A percentile compares a stretch with the other conserved stretches of the same genome.
Evolutionary conservation across 1,140 invertebrate species (phyloP).

Genomic region (Heliconius eleuchia): DNA sequence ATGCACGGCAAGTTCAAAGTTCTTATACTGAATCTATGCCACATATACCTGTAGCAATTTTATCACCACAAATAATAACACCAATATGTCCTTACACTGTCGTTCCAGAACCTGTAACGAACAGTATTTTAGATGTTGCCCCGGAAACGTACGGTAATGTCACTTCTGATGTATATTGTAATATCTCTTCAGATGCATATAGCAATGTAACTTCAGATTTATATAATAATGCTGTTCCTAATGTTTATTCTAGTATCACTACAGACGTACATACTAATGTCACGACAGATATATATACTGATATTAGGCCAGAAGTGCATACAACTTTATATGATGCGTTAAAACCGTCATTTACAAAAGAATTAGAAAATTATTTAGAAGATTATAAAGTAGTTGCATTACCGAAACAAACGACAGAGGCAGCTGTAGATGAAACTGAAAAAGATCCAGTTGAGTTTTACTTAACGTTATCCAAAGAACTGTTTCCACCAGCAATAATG

Average conservation of each 20-base stretch:
- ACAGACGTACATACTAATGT: not conserved
- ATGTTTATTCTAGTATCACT: not conserved
- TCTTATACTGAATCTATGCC: constrained; percentile 29
- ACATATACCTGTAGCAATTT: constrained; percentile 37
- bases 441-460: constrained; percentile 54
- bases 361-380: constrained; percentile 12
- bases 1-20: constrained; percentile 29
- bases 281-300: constrained; percentile 14
- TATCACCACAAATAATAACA: constrained; percentile 39
- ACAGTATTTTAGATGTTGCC: not conserved
- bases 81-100: constrained; percentile 42
- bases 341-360: constrained; percentile 20
- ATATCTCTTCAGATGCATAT: constrained; percentile 1
- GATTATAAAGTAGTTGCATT: constrained; percentile 7
- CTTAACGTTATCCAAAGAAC: constrained; percentile 52
- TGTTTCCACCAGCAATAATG: constrained; percentile 56
- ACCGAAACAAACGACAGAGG: constrained; percentile 17
- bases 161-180: constrained; percentile 8
- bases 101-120: constrained; percentile 24
- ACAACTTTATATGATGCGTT: constrained; percentile 25
- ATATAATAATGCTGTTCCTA: constrained; percentile 25
- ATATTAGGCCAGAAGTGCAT: constrained; percentile 25
- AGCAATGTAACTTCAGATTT: not conserved
- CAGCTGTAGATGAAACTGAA: constrained; percentile 4
- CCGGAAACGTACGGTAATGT: not conserved